Evolutionary conservation across 2,888 invertebrate species (phyloP), one percentile per base, ranked within the genome.

Genomic region (Hyposoter dolosus): DNA sequence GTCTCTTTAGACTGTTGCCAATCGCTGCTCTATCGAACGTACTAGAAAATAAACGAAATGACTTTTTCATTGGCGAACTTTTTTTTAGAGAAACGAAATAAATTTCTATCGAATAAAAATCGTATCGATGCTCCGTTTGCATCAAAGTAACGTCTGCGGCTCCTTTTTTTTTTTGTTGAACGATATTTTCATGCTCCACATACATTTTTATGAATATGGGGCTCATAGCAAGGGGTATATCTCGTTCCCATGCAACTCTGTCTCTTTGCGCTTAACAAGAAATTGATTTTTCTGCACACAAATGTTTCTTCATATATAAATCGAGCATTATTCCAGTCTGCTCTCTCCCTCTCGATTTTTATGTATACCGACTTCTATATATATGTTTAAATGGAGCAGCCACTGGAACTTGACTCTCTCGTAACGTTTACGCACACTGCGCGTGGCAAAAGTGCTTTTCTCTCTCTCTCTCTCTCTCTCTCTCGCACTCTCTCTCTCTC

Each of bases 371-470:
- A 2, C 19, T 4, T 56, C 1, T 45, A 19, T 63, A 53, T 32
- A 35, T 43, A 9, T 75, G 60, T 50, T 43, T 15, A 66, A 53
- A 69, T 60, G 60, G 60, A 60, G 6, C 65, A 69, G 35, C 56
- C 40, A 50, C 50, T 65, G 35, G 71, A 83, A 40, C 71, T 80
- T 80, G 71, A 82, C 82, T 82, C 82, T 82, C 71, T 79, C 60
- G 65, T 53, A 81, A 65, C 60, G 71, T 76, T 83, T 85, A 83
- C 85, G 80, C 85, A 86, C 85, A 72, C 86, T 69, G 68, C 83
- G 82, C 80, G 85, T 80, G 77, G 77, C 75, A 71, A 75, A 85
- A 86, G 82, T 53, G 71, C 28, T 60, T 5, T 28, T n/a, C 74
- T 78, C 65, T 82, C 76, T 66, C 82, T 84, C 78, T 69, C 69